These are phyloP conservation scores for Phania funesta DNA, from an alignment of 2,888 invertebrate species.

Conservation along the genomic window DNA sequence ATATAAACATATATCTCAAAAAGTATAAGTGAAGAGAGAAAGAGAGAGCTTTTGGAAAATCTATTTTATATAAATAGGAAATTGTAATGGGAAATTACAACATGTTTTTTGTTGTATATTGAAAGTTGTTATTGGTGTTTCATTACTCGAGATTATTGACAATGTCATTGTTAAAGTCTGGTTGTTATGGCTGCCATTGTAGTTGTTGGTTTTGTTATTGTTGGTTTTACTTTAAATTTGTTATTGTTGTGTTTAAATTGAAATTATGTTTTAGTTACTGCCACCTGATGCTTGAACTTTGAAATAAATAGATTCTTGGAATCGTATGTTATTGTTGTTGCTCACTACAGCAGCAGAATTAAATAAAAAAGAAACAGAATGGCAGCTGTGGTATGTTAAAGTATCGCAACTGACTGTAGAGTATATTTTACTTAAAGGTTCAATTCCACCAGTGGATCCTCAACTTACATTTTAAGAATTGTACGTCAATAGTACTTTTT, in stretches of 20 bases:
- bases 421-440: too few relatives aligned
- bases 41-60: not conserved
- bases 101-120: conserved; percentile 38
- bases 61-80: conserved; percentile 56
- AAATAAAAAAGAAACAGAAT: too few relatives aligned
- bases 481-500: too few relatives aligned
- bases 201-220: not conserved
- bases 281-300: conserved; percentile 61
- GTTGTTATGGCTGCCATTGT: not conserved
- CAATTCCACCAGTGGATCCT: too few relatives aligned
- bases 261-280: conserved; percentile 40
- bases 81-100: conserved; percentile 63
- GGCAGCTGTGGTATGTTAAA: too few relatives aligned
- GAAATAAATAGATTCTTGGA: conserved; percentile 20
- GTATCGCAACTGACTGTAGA: too few relatives aligned
- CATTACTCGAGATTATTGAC: conserved; percentile 25
- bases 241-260: conserved; percentile 16
- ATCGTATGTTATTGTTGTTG: too few relatives aligned
- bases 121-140: conserved; percentile 25
- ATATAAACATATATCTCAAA: conserved; percentile 3
- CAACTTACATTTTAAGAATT: too few relatives aligned
- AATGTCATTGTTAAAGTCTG: conserved; percentile 35
- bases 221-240: not conserved
- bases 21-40: not conserved
- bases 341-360: not conserved